Evolutionary conservation across 1,140 invertebrate species (phyloP).

Genomic region (Temnothorax nylanderi): DNA sequence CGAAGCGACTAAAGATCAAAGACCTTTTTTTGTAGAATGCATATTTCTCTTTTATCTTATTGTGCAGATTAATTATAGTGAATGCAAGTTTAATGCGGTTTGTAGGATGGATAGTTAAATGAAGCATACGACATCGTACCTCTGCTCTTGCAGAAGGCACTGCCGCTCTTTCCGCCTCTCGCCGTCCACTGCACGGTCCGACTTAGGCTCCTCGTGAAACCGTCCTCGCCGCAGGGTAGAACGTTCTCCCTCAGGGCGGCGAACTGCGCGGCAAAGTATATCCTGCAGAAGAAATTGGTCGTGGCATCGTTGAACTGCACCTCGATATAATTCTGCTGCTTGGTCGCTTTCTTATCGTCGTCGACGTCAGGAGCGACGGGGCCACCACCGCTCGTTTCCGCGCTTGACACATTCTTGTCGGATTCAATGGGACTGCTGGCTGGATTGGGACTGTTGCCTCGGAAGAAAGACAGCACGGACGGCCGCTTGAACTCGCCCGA

Average conservation of each 20-base stretch:
- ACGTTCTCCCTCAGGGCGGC: slow-evolving; percentile 90
- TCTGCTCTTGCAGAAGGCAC: slow-evolving; percentile 97
- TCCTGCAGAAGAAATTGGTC: slow-evolving; percentile 93
- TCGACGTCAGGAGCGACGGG: slow-evolving; percentile 72
- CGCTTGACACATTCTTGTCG: slow-evolving; percentile 75
- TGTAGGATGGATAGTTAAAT: background rate
- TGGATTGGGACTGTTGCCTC: slow-evolving; percentile 82
- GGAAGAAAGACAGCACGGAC: slow-evolving; percentile 85
- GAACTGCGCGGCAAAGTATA: slow-evolving; percentile 96
- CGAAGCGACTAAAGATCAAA: background rate
- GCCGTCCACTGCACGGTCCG: slow-evolving; percentile 97
- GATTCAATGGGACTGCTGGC: slow-evolving; percentile 80
- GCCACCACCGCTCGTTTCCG: slow-evolving; percentile 69
- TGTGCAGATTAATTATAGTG: background rate
- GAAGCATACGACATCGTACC: slow-evolving; percentile 85
- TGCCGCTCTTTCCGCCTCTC: slow-evolving; percentile 98
- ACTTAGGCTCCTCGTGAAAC: slow-evolving; percentile 93
- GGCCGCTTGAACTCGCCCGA: slow-evolving; percentile 83
- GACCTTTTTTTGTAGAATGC: background rate
- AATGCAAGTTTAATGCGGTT: background rate
- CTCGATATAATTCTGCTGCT: slow-evolving; percentile 89
- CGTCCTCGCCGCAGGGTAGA: slow-evolving; percentile 90
- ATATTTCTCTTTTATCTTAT: background rate
- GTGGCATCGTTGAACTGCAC: slow-evolving; percentile 91
- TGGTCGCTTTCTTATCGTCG: slow-evolving; percentile 80